Evolutionary conservation across 2,113 vertebrate genomes (phyloP).

Genomic region (Scatophagus argus): DNA sequence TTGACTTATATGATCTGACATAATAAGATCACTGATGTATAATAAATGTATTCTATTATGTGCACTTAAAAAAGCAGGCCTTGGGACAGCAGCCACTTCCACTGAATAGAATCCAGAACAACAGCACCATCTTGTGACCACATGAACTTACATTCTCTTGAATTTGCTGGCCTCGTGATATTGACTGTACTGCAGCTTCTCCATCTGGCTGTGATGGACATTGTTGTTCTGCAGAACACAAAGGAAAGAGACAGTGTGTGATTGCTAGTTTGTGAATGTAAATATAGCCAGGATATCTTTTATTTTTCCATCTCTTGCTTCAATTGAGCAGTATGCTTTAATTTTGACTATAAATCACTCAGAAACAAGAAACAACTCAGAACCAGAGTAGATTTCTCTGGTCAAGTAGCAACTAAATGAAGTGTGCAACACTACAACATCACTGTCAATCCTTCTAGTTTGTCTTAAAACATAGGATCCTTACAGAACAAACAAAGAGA

Average conservation of each 20-base stretch:
- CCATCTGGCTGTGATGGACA: constrained; percentile 32
- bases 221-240: constrained; percentile 24
- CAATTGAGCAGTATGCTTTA: neutral
- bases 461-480: neutral
- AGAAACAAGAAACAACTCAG: neutral
- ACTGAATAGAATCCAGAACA: constrained; percentile 10
- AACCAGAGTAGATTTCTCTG: neutral
- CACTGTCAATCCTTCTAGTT: neutral
- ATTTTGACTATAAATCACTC: neutral
- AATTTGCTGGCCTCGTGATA: constrained; percentile 59
- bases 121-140: constrained; percentile 76
- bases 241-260: constrained; percentile 24
- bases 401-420: neutral
- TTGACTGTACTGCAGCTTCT: constrained; percentile 39
- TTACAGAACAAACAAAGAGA: constrained; percentile 2
- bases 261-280: neutral
- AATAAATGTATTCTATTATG: neutral
- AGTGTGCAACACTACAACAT: neutral
- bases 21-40: neutral
- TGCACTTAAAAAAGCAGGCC: neutral
- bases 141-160: constrained; percentile 68
- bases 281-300: neutral
- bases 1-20: neutral
- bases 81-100: neutral
- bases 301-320: neutral